Evolutionary conservation across 2,888 invertebrate genomes (phyloP).

Genomic region (Dryobotodes eremita): DNA sequence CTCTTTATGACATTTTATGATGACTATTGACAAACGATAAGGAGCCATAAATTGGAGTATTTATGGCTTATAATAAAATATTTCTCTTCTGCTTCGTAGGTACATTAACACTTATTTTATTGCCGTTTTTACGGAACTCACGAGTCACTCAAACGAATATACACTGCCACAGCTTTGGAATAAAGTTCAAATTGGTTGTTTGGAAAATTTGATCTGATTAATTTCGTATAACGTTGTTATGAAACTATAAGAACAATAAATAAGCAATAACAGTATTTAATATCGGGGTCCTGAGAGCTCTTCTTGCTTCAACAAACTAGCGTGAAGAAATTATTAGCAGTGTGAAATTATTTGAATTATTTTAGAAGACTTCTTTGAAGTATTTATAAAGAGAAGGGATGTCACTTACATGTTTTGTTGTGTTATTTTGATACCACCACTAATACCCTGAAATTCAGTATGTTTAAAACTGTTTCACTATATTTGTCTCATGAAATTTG

Average conservation of each 20-base stretch:
- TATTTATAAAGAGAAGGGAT: neutral
- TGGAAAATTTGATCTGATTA: conserved; percentile 36
- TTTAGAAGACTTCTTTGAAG: no score
- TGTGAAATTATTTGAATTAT: neutral
- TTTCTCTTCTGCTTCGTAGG: conserved; percentile 45
- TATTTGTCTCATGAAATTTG: neutral
- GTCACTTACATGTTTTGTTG: no score
- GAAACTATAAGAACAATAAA: conserved; percentile 57
- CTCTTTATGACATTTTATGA: conserved; percentile 65
- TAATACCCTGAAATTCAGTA: neutral
- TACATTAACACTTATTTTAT: conserved; percentile 62
- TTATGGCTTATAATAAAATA: conserved; percentile 71
- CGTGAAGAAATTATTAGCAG: neutral
- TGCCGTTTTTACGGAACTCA: conserved; percentile 30
- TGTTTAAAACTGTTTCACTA: neutral
- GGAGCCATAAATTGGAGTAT: conserved; percentile 68
- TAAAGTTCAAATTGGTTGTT: conserved; percentile 29
- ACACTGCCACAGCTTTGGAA: neutral
- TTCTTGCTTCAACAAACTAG: neutral
- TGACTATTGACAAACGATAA: conserved; percentile 68
- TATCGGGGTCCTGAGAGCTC: conserved; percentile 22
- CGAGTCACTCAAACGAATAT: conserved; percentile 10
- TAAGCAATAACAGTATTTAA: conserved; percentile 41
- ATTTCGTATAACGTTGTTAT: conserved; percentile 40
- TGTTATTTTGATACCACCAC: neutral